Percentiles rank a stretch among this genome's conserved stretches.
phyloP scores from a whole-genome alignment of 1,140 invertebrate species.

The Pseudomyrmex pallidus region DNA sequence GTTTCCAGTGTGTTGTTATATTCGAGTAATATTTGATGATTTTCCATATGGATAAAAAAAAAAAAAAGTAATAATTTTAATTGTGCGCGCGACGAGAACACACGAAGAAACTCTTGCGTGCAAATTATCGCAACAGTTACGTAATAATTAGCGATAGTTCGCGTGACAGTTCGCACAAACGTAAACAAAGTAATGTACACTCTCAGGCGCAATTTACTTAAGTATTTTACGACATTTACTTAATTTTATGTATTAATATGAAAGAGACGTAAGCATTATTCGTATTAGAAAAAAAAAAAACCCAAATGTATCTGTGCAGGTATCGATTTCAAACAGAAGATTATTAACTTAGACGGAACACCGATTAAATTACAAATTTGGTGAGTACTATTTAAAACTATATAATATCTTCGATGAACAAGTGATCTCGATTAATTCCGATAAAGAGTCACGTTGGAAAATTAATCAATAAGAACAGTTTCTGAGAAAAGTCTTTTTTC shows the following conservation, averaged over 20 bases:
- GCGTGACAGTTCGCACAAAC: background rate
- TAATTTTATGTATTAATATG: background rate
- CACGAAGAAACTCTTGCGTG: constrained; percentile 13
- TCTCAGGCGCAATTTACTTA: background rate
- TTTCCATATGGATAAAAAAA: no score
- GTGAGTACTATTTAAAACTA: constrained; percentile 87
- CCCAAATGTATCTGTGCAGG: constrained; percentile 86
- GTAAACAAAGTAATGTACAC: constrained; percentile 10
- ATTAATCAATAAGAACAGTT: background rate
- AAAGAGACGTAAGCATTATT: no score
- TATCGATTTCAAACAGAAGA: constrained; percentile 96
- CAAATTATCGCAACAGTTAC: constrained; percentile 10
- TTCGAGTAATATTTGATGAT: no score
- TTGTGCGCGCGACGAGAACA: constrained; percentile 34
- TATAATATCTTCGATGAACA: background rate
- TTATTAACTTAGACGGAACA: constrained; percentile 93
- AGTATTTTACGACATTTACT: background rate
- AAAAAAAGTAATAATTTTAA: background rate
- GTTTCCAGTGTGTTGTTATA: background rate
- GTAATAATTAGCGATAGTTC: constrained; percentile 34
- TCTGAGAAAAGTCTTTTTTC: background rate
- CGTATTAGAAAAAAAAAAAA: no score
- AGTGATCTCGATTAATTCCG: background rate
- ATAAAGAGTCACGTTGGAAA: background rate
- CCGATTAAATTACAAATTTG: constrained; percentile 96